Conservation (phyloP, 1,140 invertebrate species). For the Drosophila subpulchrella region DNA sequence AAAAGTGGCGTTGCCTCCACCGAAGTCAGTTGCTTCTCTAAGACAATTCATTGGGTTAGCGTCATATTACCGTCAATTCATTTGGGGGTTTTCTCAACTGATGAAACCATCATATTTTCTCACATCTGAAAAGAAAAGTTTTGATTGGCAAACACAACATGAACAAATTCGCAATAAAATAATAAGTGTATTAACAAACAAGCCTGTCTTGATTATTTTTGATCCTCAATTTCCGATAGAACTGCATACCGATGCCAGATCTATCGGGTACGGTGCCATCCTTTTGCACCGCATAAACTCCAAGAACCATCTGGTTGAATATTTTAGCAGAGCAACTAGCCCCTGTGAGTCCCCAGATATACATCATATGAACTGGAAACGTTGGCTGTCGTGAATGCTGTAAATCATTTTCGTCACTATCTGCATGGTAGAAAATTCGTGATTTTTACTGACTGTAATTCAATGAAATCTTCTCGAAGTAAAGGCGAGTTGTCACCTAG, state of each 20-base stretch:
- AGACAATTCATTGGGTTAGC: conserved; percentile 4
- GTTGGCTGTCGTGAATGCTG: neutral
- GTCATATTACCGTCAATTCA: conserved; percentile 7
- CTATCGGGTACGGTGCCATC: neutral
- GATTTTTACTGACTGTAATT: neutral
- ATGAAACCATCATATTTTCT: neutral
- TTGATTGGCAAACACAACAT: neutral
- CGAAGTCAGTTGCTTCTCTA: conserved; percentile 3
- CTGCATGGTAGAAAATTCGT: neutral
- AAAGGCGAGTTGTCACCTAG: neutral
- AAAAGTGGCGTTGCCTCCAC: conserved; percentile 7
- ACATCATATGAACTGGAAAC: neutral
- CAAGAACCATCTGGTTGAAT: neutral
- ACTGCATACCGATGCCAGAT: neutral
- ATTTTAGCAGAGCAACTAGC: too few species aligned
- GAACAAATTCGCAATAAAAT: neutral
- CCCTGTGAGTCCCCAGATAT: neutral
- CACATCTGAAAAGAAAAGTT: neutral
- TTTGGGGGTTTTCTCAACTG: neutral
- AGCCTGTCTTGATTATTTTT: conserved; percentile 1
- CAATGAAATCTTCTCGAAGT: neutral
- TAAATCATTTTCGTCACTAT: too few species aligned
- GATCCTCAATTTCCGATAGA: neutral
- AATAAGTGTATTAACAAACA: neutral
- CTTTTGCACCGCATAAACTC: neutral